Conservation (phyloP, 2,888 invertebrate genomes). For the Muschampia plurimacula region DNA sequence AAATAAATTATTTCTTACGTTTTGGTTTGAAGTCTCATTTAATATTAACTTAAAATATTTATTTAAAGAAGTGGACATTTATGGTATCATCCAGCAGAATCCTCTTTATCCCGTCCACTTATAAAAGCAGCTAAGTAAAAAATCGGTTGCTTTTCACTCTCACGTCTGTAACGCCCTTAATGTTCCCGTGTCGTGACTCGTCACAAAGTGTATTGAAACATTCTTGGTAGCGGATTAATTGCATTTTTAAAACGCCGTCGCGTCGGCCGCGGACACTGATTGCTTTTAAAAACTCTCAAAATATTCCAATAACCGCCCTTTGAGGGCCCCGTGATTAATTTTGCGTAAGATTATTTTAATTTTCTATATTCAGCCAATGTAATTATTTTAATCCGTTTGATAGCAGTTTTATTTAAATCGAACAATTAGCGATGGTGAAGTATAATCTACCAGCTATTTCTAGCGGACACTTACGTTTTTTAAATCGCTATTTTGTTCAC, state of each 20-base stretch:
- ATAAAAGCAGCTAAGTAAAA: not conserved
- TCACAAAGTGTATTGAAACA: constrained; percentile 56
- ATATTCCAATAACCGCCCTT: constrained; percentile 35
- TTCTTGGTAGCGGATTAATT: constrained; percentile 55
- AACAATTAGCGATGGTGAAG: too few relatives aligned
- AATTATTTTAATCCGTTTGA: not conserved
- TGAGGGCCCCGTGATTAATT: constrained; percentile 28
- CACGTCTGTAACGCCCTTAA: constrained; percentile 11
- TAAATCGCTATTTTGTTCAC: too few relatives aligned
- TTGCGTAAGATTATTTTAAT: constrained; percentile 22
- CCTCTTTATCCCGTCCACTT: too few relatives aligned
- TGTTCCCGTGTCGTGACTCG: constrained; percentile 52
- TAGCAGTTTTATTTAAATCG: too few relatives aligned
- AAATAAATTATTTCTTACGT: too few relatives aligned
- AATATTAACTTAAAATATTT: too few relatives aligned
- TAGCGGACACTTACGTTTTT: too few relatives aligned
- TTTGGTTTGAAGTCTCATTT: too few relatives aligned
- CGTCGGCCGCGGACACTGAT: constrained; percentile 23
- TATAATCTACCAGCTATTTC: too few relatives aligned
- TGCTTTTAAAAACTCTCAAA: constrained; percentile 35
- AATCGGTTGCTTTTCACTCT: not conserved
- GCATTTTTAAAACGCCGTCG: constrained; percentile 53
- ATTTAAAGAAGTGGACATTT: too few relatives aligned
- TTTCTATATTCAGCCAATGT: not conserved
- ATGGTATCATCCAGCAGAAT: too few relatives aligned